Evolutionary conservation across 2,888 invertebrate species (phyloP), one percentile per base, ranked within the genome.

Genomic region (Arge pagana): DNA sequence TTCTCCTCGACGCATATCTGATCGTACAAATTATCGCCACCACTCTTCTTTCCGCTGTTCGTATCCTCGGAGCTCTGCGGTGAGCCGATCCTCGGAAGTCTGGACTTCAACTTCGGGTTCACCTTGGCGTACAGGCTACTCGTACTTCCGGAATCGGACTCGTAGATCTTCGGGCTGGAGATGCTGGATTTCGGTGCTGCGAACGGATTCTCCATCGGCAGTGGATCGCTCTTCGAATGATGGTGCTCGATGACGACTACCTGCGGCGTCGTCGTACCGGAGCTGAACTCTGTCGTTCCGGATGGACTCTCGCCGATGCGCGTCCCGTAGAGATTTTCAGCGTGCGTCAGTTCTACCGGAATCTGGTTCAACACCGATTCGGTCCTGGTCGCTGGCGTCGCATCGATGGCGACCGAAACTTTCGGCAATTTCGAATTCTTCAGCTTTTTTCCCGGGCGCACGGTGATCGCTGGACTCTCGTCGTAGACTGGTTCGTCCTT

Each of bases 331-430:
- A 56, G 42, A 13, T 68, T 68, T 18, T 63, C 35, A 1, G 33
- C 61, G 75, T 87, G 88, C 0, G 83, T 82, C 37, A 89, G 71
- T 75, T 90, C 89, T 56, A 89, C 88, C 0, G 90, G 90, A 69
- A 88, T 83, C 76, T 90, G 90, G 61, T 85, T 83, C 43, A 90
- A 70, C 24, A 90, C 82, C 49, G 89, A 89, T 55, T 84, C 82
- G 18, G 88, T 87, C 56, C 89, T 79, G 1, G 87, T 86, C 1
- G 85, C 82, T 8, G 89, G 89, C 1, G 90, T 90, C 0, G 90
- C 90, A 71, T 91, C 90, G 23, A 90, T 81, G 0, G 85, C 90
- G 7, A 90, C 86, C 0, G 88, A 90, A 2, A 90, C 85, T 75
- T 89, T 85, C 0, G 85, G 82, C 54, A 82, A 81, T n/a, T 79